phyloP scores from a whole-genome alignment of 1,140 invertebrate genomes.

The Zelostemma sp. region DNA sequence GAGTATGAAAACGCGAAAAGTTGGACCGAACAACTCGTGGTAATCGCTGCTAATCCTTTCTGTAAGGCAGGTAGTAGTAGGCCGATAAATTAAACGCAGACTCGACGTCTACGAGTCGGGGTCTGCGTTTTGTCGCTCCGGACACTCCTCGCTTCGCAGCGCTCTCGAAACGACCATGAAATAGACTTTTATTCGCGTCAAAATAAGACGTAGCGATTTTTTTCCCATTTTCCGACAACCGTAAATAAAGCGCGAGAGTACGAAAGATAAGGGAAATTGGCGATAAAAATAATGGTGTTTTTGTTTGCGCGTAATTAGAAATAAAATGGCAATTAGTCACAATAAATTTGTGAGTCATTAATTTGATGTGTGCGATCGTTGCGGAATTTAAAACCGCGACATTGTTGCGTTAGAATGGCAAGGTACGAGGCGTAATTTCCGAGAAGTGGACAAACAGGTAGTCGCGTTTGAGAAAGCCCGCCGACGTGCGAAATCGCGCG shows the following conservation, averaged over 20 bases:
- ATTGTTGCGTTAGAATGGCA: too few species aligned
- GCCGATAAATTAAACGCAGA: slow-evolving; percentile 45
- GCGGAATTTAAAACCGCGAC: not conserved
- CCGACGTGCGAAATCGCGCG: not conserved
- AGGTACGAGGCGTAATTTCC: too few species aligned
- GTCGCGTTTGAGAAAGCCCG: not conserved
- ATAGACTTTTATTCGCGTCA: slow-evolving; percentile 44
- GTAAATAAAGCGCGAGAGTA: slow-evolving; percentile 20
- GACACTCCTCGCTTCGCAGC: slow-evolving; percentile 29
- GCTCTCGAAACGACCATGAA: slow-evolving; percentile 38
- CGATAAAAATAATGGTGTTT: not conserved
- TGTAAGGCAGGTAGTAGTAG: slow-evolving; percentile 48
- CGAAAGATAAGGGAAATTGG: not conserved
- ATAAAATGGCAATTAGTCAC: not conserved
- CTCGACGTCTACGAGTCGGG: slow-evolving; percentile 26
- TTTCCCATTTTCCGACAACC: slow-evolving; percentile 40
- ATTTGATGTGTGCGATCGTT: not conserved
- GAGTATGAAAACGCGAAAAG: slow-evolving; percentile 15
- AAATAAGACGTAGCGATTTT: slow-evolving; percentile 47
- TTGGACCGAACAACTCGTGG: slow-evolving; percentile 14
- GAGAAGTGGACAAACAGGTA: not conserved
- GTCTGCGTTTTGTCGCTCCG: slow-evolving; percentile 32
- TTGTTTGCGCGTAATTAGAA: not conserved
- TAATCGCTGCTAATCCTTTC: slow-evolving; percentile 48
- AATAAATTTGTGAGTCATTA: not conserved